Conservation (phyloP, 2,888 invertebrate genomes). For the Glyphotaelius pellucidus region DNA sequence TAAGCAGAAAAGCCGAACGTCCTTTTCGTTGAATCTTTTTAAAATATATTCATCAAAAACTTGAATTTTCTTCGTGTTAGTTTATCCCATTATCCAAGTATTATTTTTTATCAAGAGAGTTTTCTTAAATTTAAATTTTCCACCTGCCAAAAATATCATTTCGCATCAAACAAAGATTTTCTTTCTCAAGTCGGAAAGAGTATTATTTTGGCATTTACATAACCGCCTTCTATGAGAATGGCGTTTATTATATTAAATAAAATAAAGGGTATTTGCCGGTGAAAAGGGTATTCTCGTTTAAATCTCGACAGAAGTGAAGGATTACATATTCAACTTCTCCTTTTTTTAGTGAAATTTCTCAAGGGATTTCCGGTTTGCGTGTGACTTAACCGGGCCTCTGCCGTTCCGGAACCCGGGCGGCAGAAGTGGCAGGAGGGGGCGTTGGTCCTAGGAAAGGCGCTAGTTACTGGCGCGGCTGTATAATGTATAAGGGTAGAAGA, state of each 20-base stretch:
- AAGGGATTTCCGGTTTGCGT: constrained; percentile 19
- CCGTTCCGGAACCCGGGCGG: background rate
- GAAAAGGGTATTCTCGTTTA: constrained; percentile 41
- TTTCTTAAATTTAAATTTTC: background rate
- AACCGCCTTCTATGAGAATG: background rate
- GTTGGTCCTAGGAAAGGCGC: background rate
- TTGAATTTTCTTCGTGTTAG: background rate
- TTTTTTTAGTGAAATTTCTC: constrained; percentile 41
- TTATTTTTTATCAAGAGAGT: background rate
- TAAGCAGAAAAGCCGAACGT: background rate
- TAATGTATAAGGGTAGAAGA: background rate
- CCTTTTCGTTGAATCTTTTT: background rate
- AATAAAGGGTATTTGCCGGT: constrained; percentile 8
- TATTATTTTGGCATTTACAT: background rate
- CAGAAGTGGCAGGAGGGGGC: background rate
- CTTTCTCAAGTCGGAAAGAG: background rate
- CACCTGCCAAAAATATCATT: background rate
- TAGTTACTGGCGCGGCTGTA: background rate
- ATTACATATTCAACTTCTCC: constrained; percentile 36
- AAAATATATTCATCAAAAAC: background rate
- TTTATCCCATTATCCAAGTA: background rate
- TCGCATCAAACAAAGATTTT: background rate
- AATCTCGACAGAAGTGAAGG: constrained; percentile 34
- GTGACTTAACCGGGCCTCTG: constrained; percentile 22
- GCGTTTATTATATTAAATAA: constrained; percentile 20